A percentile compares a stretch with the other conserved stretches of the same genome.
Evolutionary conservation across 2,113 vertebrate genomes (phyloP).

Genomic region (Perognathus longimembris): DNA sequence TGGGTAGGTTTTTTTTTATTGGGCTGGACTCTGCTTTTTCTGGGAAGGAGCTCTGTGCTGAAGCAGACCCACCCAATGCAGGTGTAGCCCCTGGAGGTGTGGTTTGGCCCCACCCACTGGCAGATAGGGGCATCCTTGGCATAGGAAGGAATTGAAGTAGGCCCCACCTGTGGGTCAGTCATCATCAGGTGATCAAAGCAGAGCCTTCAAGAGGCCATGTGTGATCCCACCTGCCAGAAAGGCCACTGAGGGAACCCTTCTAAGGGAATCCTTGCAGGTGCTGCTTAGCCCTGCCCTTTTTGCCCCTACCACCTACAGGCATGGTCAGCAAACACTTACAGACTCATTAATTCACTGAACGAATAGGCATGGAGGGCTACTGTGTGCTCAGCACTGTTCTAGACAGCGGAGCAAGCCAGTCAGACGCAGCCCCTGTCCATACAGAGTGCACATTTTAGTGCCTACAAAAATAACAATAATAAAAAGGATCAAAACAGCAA

Average conservation of each 20-base stretch:
- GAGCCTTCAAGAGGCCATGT: neutral
- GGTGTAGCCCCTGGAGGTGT: neutral
- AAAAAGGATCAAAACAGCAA: neutral
- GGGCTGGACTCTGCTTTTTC: neutral
- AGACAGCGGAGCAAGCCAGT: neutral
- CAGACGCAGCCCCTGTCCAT: neutral
- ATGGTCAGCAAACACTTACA: neutral
- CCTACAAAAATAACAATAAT: neutral
- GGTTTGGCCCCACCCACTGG: neutral
- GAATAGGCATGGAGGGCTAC: neutral
- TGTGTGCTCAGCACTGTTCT: neutral
- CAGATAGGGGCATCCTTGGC: neutral
- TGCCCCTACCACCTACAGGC: neutral
- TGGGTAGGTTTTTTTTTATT: neutral
- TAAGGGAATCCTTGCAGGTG: neutral
- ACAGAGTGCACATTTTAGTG: neutral
- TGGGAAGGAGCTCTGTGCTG: neutral
- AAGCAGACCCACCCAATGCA: neutral
- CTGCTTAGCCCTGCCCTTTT: neutral
- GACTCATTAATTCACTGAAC: neutral
- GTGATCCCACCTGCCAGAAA: neutral
- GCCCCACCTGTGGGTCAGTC: neutral
- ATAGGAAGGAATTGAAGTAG: neutral
- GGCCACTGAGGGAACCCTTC: neutral
- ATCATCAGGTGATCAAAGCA: neutral